Conservation (phyloP, 2,888 invertebrate species). For the Leptura quadrifasciata region DNA sequence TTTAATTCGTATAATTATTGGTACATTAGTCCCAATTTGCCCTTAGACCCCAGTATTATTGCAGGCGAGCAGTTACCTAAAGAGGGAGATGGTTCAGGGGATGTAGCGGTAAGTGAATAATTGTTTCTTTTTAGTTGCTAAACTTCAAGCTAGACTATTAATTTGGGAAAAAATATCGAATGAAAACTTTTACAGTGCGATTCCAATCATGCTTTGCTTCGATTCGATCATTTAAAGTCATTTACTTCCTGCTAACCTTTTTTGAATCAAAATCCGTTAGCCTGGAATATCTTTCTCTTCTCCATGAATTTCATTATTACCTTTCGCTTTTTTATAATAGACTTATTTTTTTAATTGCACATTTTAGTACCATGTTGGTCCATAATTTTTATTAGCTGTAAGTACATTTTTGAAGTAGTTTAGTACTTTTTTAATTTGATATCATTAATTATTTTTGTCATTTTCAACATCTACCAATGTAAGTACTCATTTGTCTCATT, state of each 20-base stretch:
- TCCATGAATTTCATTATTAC: constrained; percentile 12
- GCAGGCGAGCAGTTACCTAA: constrained; percentile 58
- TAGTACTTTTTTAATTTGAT: constrained; percentile 35
- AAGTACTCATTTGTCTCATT: constrained; percentile 36
- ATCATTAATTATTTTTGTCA: constrained; percentile 26
- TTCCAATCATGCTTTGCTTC: background rate
- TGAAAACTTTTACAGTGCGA: background rate
- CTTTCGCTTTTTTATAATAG: constrained; percentile 15
- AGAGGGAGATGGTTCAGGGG: constrained; percentile 42
- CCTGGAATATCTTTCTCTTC: constrained; percentile 4
- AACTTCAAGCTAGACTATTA: constrained; percentile 36
- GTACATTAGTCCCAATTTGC: constrained; percentile 75
- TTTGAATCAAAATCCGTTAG: background rate
- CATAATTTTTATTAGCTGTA: constrained; percentile 44
- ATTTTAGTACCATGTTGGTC: constrained; percentile 38
- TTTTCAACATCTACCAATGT: constrained; percentile 41
- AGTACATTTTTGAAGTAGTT: constrained; percentile 41
- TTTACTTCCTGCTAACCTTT: background rate
- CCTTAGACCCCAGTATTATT: constrained; percentile 73
- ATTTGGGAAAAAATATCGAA: background rate
- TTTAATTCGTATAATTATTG: constrained; percentile 78
- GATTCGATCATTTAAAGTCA: background rate
- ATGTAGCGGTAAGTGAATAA: constrained; percentile 54
- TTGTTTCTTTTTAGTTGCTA: constrained; percentile 33
- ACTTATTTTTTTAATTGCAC: constrained; percentile 23